Evolutionary conservation across 1,140 invertebrate genomes (phyloP).

Genomic region (Leguminivora glycinivorella): DNA sequence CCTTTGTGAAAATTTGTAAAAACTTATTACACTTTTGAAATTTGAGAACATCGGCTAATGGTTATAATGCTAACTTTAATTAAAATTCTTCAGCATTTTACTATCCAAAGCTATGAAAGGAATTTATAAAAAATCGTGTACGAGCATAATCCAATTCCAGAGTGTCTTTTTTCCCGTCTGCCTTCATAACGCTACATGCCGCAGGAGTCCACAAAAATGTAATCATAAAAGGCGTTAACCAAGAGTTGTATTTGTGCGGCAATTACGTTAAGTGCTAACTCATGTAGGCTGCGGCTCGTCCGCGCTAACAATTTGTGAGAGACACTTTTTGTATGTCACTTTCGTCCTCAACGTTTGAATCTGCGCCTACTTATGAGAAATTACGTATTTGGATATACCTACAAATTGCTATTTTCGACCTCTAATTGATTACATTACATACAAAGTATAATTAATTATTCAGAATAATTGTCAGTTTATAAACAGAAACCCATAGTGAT

Average conservation of each 20-base stretch:
- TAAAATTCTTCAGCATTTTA: background rate
- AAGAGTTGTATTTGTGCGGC: slow-evolving; percentile 36
- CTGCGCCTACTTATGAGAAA: background rate
- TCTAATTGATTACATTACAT: no score
- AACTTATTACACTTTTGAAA: no score
- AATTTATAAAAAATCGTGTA: background rate
- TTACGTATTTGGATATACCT: no score
- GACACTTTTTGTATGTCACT: slow-evolving; percentile 3
- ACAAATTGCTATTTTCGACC: no score
- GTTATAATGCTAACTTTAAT: background rate
- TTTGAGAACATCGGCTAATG: background rate
- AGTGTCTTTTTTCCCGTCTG: slow-evolving; percentile 4
- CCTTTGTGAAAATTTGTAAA: no score
- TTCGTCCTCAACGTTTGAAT: slow-evolving; percentile 17
- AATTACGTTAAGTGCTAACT: slow-evolving; percentile 63
- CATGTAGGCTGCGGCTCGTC: slow-evolving; percentile 47
- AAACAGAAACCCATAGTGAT: no score
- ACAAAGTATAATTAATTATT: no score
- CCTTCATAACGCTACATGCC: background rate
- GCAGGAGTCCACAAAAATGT: slow-evolving; percentile 27
- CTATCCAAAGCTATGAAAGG: background rate
- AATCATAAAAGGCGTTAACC: slow-evolving; percentile 27
- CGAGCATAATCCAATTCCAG: slow-evolving; percentile 10
- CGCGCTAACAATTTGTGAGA: slow-evolving; percentile 26
- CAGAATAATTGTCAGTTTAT: no score